These are phyloP conservation scores for Helobdella robusta DNA, from an alignment of 2,888 invertebrate species.

Conservation along the genomic window DNA sequence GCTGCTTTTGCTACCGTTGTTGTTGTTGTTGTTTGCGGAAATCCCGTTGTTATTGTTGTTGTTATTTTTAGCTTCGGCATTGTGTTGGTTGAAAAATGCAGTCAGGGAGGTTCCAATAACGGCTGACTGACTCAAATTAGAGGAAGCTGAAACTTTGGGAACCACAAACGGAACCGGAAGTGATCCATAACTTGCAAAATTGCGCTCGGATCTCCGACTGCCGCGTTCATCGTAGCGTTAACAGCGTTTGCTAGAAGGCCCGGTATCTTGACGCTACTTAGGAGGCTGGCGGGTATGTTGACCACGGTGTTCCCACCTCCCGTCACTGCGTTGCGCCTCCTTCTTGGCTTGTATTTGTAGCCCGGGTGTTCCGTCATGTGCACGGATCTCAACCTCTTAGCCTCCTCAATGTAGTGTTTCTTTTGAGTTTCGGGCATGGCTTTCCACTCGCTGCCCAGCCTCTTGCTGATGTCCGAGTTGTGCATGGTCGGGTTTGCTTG, in stretches of 20 bases:
- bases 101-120: too few relatives aligned
- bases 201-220: too few relatives aligned
- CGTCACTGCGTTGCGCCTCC: conserved; percentile 18
- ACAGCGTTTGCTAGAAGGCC: conserved; percentile 1
- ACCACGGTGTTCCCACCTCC: conserved; percentile 19
- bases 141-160: too few relatives aligned
- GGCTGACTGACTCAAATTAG: too few relatives aligned
- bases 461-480: conserved; percentile 92
- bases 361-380: conserved; percentile 99
- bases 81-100: too few relatives aligned
- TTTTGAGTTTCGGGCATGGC: conserved; percentile 87
- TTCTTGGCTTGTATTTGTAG: conserved; percentile 86
- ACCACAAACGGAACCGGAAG: too few relatives aligned
- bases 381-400: conserved; percentile 86
- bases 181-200: too few relatives aligned
- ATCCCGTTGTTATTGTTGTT: too few relatives aligned
- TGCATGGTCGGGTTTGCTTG: conserved; percentile 99
- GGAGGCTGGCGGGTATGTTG: conserved; percentile 20
- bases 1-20: too few relatives aligned
- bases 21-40: too few relatives aligned
- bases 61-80: too few relatives aligned
- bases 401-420: conserved; percentile 95
- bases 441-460: conserved; percentile 96
- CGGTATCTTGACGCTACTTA: conserved; percentile 14
- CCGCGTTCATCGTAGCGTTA: not conserved